Percentiles rank a stretch among this genome's conserved stretches.
Conservation (phyloP, 2,797 vertebrate species). For the Microctenopoma steveboyesi region DNA sequence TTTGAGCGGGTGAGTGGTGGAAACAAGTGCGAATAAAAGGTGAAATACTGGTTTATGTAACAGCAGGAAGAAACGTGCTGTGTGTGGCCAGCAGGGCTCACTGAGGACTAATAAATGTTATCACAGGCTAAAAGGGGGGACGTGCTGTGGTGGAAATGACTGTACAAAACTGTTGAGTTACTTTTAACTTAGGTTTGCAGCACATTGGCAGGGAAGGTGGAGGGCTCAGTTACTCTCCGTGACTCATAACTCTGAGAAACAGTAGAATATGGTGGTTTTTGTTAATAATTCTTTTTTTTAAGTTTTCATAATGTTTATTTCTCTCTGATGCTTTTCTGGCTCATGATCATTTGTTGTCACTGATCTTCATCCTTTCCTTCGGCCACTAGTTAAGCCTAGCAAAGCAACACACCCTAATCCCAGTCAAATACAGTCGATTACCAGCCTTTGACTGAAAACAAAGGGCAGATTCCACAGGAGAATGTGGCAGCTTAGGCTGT, state of each 20-base stretch:
- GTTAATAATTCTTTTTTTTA: too few species aligned
- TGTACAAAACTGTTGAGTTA: not conserved
- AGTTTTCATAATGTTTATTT: not conserved
- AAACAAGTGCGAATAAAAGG: not conserved
- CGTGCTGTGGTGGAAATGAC: not conserved
- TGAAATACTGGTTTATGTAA: constrained; percentile 41
- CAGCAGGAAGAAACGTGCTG: constrained; percentile 10
- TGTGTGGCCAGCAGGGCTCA: constrained; percentile 26
- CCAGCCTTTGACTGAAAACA: constrained; percentile 33
- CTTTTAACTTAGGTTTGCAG: not conserved
- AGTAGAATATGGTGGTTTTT: too few species aligned
- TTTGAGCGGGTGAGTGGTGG: not conserved
- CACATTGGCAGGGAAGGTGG: not conserved
- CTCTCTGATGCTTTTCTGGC: not conserved
- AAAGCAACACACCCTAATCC: not conserved
- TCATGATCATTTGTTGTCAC: not conserved
- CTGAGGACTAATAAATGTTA: constrained; percentile 39
- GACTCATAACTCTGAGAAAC: too few species aligned
- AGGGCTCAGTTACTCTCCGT: not conserved
- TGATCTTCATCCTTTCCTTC: not conserved
- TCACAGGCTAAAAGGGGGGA: constrained; percentile 12
- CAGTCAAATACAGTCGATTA: not conserved
- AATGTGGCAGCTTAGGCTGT: constrained; percentile 33
- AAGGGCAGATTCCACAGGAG: constrained; percentile 29
- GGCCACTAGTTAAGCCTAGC: not conserved